Percentiles rank a stretch among this genome's conserved stretches.
Evolutionary conservation across 2,113 vertebrate species (phyloP).

Genomic region (Nothobranchius furzeri): DNA sequence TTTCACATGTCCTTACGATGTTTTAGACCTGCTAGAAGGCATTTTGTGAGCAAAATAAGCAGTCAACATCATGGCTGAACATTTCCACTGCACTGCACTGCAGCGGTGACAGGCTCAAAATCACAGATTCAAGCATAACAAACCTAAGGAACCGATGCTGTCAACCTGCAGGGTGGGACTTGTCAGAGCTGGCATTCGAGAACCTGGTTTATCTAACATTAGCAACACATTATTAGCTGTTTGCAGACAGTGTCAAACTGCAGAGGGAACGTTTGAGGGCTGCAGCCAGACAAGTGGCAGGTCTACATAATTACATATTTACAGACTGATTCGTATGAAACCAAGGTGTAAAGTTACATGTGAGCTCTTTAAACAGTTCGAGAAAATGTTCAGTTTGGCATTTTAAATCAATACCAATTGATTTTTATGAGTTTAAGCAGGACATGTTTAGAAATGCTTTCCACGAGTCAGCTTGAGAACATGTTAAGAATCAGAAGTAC

Average conservation of each 20-base stretch:
- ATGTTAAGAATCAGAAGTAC: too few species aligned
- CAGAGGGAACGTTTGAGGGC: neutral
- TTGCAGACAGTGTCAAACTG: constrained; percentile 15
- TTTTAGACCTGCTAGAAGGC: neutral
- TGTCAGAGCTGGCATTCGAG: constrained; percentile 4
- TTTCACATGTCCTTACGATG: neutral
- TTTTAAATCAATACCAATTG: neutral
- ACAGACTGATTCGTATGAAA: neutral
- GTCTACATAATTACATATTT: constrained; percentile 1
- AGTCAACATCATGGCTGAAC: neutral
- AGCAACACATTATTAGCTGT: constrained; percentile 15
- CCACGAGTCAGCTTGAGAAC: too few species aligned
- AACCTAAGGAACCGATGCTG: constrained; percentile 6
- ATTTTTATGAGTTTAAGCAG: neutral
- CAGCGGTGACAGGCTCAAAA: neutral
- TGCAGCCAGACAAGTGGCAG: constrained; percentile 1
- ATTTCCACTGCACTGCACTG: constrained; percentile 3
- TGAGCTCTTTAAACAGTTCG: neutral
- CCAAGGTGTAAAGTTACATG: neutral
- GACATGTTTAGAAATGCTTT: too few species aligned
- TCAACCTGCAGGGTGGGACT: constrained; percentile 14
- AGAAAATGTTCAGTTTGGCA: neutral
- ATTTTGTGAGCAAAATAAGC: neutral
- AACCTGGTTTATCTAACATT: constrained; percentile 13
- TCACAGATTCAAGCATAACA: constrained; percentile 1